A percentile compares a stretch with the other conserved stretches of the same genome.
phyloP scores from a whole-genome alignment of 2,113 vertebrate genomes.

The Oenanthe melanoleuca region DNA sequence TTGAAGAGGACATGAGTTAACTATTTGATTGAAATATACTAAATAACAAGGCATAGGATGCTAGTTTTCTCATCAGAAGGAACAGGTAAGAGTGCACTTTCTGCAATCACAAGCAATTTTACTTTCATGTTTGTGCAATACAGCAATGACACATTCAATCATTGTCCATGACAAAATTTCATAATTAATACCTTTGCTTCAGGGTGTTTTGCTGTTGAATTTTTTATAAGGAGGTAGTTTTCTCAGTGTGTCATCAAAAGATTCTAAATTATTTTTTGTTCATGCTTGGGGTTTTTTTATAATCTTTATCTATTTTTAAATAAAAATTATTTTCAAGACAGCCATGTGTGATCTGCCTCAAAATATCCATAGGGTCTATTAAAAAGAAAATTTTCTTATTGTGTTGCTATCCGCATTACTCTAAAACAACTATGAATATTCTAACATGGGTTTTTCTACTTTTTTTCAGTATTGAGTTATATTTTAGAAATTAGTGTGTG shows the following conservation, averaged over 20 bases:
- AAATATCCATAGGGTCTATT: background rate
- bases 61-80: background rate
- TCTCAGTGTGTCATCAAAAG: background rate
- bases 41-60: accelerated
- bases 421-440: background rate
- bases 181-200: background rate
- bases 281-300: background rate
- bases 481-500: background rate
- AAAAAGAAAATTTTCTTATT: background rate
- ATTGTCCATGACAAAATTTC: background rate
- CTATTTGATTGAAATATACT: background rate
- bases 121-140: background rate
- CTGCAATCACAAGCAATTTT: background rate
- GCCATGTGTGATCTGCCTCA: background rate
- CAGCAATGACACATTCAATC: background rate
- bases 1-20: background rate
- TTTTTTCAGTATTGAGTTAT: background rate
- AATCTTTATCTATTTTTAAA: background rate
- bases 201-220: background rate
- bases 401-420: background rate
- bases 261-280: background rate
- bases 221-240: background rate
- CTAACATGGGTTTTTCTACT: background rate
- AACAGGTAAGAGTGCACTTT: background rate
- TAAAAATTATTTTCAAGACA: background rate